Base-by-base conservation (phyloP, 2,113 vertebrate genomes). In the Halichoeres trimaculatus region DNA sequence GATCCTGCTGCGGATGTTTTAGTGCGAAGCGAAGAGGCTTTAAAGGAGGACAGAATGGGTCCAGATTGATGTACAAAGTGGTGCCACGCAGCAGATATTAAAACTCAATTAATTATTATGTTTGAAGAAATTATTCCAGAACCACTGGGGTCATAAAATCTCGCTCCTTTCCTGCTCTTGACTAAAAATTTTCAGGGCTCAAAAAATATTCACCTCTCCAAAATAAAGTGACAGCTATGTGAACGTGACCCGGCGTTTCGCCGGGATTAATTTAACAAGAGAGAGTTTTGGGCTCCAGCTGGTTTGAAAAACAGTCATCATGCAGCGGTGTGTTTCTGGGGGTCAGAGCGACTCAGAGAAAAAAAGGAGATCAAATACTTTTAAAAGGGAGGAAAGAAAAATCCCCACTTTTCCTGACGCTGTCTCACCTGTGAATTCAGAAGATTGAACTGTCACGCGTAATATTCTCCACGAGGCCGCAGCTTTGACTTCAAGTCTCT, bases 281-380 rank as follows among this genome's bases (percentile, higher is more conserved):
- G 36, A 26, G 24, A 10, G 10, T 22, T 48, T 40, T 55, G 60
- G 34, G 34, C 45, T 60, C 41, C 43, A 40, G 54, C 35, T 26
- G 38, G n/a, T 50, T 58, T 52, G 10, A 24, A 12, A 10, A 14
- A 13, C 13, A 40, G 13, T 12, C 3, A 40, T 10, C 38, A 3
- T 40, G 10, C 66, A 20, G 56, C 10, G 45, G 17, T 3, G n/a
- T 35, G 26, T 5, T 34, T 41, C 69, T 41, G 60, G 64, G 70
- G 78, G 74, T 81, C 68, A 66, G 11, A 41, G 40, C 12, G 40
- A 14, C 9, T 41, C 40, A 14, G 40, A 14, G 13, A 12, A 14
- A 16, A 2, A 4, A 14, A 11, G 1, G 4, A 4, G 9, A 5
- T 14, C 4, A 13, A 4, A 41, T 5, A 16, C 17, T 19, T 19